These are phyloP conservation scores for Bedellia somnulentella DNA, from an alignment of 2,888 invertebrate genomes.

Conservation along the genomic window DNA sequence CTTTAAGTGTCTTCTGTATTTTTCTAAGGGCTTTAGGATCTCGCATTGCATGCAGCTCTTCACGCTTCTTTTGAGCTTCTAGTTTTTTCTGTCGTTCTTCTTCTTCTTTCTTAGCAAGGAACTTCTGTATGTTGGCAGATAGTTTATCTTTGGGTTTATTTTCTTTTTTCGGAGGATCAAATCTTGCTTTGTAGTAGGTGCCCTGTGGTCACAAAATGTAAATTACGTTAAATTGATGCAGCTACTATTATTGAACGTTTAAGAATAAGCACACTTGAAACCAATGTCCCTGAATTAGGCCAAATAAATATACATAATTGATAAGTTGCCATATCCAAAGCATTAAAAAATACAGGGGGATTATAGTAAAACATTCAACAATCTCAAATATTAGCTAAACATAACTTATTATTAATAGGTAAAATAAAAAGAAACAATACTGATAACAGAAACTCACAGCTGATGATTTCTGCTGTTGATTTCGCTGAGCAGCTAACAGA, in stretches of 20 bases:
- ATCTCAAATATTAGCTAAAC: too few relatives aligned
- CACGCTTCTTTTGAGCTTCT: constrained; percentile 66
- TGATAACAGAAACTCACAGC: constrained; percentile 34
- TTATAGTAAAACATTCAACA: too few relatives aligned
- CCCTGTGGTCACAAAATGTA: constrained; percentile 6
- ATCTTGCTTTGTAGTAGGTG: constrained; percentile 74
- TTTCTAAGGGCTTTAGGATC: constrained; percentile 75
- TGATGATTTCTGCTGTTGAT: constrained; percentile 59
- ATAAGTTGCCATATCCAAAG: too few relatives aligned
- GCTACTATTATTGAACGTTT: too few relatives aligned
- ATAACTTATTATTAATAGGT: too few relatives aligned
- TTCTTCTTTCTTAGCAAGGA: constrained; percentile 78
- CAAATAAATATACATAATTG: neutral
- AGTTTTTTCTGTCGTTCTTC: constrained; percentile 70
- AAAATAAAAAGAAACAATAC: constrained; percentile 7
- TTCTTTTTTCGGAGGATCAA: constrained; percentile 81
- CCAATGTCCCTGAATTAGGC: neutral
- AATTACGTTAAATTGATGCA: constrained; percentile 4
- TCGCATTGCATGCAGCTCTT: constrained; percentile 65
- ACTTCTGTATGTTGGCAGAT: constrained; percentile 80
- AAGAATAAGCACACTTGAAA: too few relatives aligned
- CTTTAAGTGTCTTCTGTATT: constrained; percentile 78
- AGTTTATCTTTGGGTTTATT: constrained; percentile 66
- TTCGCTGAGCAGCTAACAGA: constrained; percentile 47
- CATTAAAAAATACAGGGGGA: too few relatives aligned